phyloP scores from a whole-genome alignment of 2,797 vertebrate species.

The Antennarius maculatus region DNA sequence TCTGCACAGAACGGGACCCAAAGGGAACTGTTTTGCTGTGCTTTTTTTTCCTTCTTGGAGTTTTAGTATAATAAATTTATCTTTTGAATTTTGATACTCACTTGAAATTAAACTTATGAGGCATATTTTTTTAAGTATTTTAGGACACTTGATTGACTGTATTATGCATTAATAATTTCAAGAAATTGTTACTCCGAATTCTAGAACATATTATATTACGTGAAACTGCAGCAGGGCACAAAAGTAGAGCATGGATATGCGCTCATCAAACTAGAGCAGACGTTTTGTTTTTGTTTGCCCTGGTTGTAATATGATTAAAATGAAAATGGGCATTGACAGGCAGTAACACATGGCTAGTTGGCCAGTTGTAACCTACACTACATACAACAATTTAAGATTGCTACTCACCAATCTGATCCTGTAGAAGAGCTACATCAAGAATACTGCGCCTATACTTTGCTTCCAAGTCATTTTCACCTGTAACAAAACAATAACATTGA shows the following conservation, averaged over 20 bases:
- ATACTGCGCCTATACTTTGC: constrained; percentile 62
- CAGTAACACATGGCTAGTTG: background rate
- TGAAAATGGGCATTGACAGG: too few species aligned
- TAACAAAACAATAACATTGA: constrained; percentile 16
- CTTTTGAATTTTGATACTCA: background rate
- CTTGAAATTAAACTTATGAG: background rate
- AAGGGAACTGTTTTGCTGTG: too few species aligned
- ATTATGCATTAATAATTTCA: background rate
- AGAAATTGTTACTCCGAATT: background rate
- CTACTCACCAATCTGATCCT: constrained; percentile 80
- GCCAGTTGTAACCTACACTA: background rate
- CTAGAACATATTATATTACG: background rate
- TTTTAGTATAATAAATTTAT: background rate
- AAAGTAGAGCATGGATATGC: background rate
- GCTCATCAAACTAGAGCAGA: background rate
- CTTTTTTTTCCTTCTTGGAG: too few species aligned
- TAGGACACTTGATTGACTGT: background rate
- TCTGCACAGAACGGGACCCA: too few species aligned
- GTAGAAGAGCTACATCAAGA: constrained; percentile 76
- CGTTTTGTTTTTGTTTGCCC: background rate
- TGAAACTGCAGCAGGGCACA: background rate
- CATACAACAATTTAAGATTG: background rate
- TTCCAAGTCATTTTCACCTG: constrained; percentile 66
- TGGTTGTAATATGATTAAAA: too few species aligned
- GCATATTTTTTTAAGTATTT: background rate